Conservation (phyloP, 1,140 invertebrate species). For the Bombyx mori region ASM3026992v2 NC_085108.1:8131501-8132000, state of each 20-base stretch:
- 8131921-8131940: too few species aligned
- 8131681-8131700: neutral
- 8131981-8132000: too few species aligned
- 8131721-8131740: neutral
- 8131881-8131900: too few species aligned
- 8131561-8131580: neutral
- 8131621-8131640: neutral
- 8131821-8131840: too few species aligned
- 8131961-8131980: too few species aligned
- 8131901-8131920: too few species aligned
- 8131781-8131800: neutral
- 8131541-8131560: neutral
- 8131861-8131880: too few species aligned
- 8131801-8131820: too few species aligned
- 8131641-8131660: constrained; percentile 11
- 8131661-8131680: constrained; percentile 1
- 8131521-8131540: neutral
- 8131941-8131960: too few species aligned
- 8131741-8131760: neutral
- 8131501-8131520: neutral
- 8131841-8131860: too few species aligned
- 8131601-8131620: constrained; percentile 39
- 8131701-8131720: neutral
- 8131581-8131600: constrained; percentile 48
- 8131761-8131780: constrained; percentile 4